These are phyloP conservation scores for Caenorhabditis tropicalis DNA, from an alignment of 1,140 invertebrate species.

Conservation along the genomic window DNA sequence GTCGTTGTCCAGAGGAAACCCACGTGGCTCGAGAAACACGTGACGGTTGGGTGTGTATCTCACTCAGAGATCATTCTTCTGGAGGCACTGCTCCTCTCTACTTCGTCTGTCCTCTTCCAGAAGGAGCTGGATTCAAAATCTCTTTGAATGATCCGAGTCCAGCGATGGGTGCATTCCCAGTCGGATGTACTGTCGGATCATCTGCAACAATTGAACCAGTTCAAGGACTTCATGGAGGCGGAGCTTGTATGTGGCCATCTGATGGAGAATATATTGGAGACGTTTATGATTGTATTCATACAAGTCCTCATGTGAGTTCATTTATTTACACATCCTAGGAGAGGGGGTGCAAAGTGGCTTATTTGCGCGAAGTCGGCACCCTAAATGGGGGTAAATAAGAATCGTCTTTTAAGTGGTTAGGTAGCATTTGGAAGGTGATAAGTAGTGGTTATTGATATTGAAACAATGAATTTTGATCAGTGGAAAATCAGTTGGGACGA, in stretches of 20 bases:
- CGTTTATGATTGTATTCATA: constrained; percentile 60
- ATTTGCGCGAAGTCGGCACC: not conserved
- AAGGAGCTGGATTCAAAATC: constrained; percentile 60
- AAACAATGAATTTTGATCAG: not conserved
- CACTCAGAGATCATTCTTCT: constrained; percentile 46
- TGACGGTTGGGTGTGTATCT: constrained; percentile 59
- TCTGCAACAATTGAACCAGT: constrained; percentile 51
- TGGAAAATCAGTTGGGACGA: not conserved
- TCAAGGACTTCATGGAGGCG: constrained; percentile 54
- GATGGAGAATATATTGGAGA: constrained; percentile 57
- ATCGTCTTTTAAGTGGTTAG: not conserved
- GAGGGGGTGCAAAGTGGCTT: not conserved
- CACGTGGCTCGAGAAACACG: constrained; percentile 56
- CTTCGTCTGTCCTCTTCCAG: constrained; percentile 57
- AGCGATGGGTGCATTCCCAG: constrained; percentile 45
- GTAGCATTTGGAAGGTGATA: constrained; percentile 23
- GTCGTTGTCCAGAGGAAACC: constrained; percentile 56
- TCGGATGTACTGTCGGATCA: constrained; percentile 54
- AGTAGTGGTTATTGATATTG: not conserved
- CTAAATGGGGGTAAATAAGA: constrained; percentile 7
- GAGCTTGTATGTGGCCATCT: constrained; percentile 55
- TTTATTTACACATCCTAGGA: not conserved
- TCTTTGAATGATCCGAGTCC: constrained; percentile 54
- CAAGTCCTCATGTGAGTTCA: constrained; percentile 52
- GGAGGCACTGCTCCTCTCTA: constrained; percentile 52